Evolutionary conservation across 2,113 vertebrate species (phyloP).

Genomic region (Salvelinus fontinalis): DNA sequence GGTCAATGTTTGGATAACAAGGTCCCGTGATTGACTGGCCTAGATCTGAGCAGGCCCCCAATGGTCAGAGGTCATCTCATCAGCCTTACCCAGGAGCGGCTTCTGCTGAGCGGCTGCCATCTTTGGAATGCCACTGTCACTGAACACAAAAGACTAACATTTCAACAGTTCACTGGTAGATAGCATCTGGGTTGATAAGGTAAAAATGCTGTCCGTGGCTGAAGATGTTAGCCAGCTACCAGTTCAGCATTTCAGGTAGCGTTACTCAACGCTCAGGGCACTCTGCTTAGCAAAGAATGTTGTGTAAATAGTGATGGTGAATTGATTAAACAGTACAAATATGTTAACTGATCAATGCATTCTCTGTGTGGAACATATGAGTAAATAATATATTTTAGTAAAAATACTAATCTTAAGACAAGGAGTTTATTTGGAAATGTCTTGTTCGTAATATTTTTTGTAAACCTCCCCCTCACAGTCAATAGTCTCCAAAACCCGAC

Average conservation of each 20-base stretch:
- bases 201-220: not conserved
- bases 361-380: not conserved
- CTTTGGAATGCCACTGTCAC: constrained; percentile 26
- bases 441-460: not conserved
- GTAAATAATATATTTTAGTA: not conserved
- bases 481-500: too few species aligned
- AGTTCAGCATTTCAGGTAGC: not conserved
- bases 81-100: constrained; percentile 7
- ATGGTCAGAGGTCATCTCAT: constrained; percentile 26
- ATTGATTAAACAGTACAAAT: not conserved
- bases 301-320: not conserved
- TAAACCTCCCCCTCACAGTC: not conserved
- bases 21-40: constrained; percentile 27
- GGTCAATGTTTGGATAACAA: constrained; percentile 33
- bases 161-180: constrained; percentile 28
- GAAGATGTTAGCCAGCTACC: not conserved
- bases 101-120: constrained; percentile 24
- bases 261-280: not conserved
- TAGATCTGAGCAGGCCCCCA: not conserved
- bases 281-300: not conserved
- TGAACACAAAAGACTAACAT: constrained; percentile 16
- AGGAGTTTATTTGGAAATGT: not conserved
- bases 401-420: not conserved
- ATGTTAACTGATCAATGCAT: not conserved
- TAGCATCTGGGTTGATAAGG: constrained; percentile 8